These are phyloP conservation scores for Sinocyclocheilus rhinocerous DNA, from an alignment of 2,113 vertebrate species.

Conservation along the genomic window DNA sequence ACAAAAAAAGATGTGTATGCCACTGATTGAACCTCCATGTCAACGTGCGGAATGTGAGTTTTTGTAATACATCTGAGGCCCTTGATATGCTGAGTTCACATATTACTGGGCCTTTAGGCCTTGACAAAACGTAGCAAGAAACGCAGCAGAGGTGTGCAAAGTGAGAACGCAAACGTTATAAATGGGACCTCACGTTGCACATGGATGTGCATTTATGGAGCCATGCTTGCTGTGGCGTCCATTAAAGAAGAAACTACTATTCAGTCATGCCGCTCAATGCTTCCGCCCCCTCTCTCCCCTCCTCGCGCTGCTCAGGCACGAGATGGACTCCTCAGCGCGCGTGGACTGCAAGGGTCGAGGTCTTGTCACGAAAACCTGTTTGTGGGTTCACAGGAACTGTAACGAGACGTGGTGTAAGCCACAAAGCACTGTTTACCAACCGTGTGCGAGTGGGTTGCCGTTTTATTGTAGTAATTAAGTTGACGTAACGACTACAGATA, in stretches of 20 bases:
- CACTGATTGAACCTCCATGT: background rate
- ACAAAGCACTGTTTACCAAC: background rate
- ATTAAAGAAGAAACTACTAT: constrained; percentile 71
- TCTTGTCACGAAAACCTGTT: constrained; percentile 51
- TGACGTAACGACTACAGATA: background rate
- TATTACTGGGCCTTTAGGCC: background rate
- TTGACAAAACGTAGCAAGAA: constrained; percentile 5
- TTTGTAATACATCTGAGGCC: constrained; percentile 3
- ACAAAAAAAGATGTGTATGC: background rate
- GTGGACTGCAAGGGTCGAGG: constrained; percentile 65
- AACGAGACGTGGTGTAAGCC: background rate
- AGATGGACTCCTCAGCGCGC: constrained; percentile 70
- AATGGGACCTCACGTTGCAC: background rate
- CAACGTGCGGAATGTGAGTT: background rate
- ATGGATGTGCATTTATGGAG: constrained; percentile 7
- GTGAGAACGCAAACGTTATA: constrained; percentile 8
- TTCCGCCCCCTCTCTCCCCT: constrained; percentile 71
- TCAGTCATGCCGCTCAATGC: constrained; percentile 65
- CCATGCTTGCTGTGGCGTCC: constrained; percentile 67
- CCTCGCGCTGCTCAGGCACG: constrained; percentile 70
- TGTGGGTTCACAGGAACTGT: background rate
- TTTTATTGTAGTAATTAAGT: background rate
- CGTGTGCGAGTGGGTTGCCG: background rate
- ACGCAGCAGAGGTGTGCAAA: constrained; percentile 2
- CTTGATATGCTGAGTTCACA: background rate